Evolutionary conservation across 1,140 invertebrate species (phyloP).

Genomic region (Micrasema longulum): DNA sequence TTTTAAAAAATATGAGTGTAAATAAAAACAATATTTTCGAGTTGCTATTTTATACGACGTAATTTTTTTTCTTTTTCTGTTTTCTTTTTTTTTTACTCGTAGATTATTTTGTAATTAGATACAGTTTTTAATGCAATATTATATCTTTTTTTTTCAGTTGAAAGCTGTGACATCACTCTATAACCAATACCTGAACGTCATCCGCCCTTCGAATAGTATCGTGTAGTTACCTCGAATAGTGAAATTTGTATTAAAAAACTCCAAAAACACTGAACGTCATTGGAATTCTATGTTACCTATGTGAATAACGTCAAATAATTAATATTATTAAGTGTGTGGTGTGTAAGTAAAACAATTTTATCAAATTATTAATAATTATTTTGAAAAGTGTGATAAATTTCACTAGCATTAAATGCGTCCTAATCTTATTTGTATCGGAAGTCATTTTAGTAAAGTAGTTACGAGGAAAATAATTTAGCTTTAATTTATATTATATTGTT

Average conservation of each 20-base stretch:
- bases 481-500: not conserved
- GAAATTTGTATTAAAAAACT: not conserved
- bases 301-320: constrained; percentile 24
- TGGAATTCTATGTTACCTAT: constrained; percentile 15
- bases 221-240: constrained; percentile 21
- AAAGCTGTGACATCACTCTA: constrained; percentile 4
- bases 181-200: constrained; percentile 12
- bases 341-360: constrained; percentile 14
- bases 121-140: too few species aligned
- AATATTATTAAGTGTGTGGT: constrained; percentile 13
- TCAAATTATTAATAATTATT: constrained; percentile 15
- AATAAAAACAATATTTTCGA: too few species aligned
- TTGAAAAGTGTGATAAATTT: constrained; percentile 33
- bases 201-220: constrained; percentile 21
- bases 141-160: constrained; percentile 38
- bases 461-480: not conserved
- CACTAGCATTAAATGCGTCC: constrained; percentile 31
- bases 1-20: too few species aligned
- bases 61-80: too few species aligned
- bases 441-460: constrained; percentile 17
- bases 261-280: not conserved
- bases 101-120: too few species aligned
- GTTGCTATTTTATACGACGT: too few species aligned
- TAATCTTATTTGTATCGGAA: constrained; percentile 11
- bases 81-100: too few species aligned